Base-by-base conservation (phyloP, 2,888 invertebrate species). In the Troides helena region DNA sequence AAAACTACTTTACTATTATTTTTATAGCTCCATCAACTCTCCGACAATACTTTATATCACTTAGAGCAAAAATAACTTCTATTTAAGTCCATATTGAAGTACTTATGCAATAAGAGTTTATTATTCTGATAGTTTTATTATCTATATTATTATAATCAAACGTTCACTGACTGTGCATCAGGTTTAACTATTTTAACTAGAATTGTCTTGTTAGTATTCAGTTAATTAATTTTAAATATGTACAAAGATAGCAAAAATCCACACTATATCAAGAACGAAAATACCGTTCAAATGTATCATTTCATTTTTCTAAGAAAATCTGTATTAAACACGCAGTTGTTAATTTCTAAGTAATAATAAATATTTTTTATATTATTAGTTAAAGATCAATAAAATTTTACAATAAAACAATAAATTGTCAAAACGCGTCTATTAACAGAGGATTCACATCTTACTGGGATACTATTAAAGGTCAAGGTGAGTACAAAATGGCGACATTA, bases 401-500 rank as follows among this genome's bases (percentile, higher is more conserved):
- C 18, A 57, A 2, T 69, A 25, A 69, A 66, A 66, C 67, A 69
- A 30, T 53, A 58, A 67, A 64, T 71, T 67, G 67, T 62, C 67
- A 53, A 65, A 68, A 67, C 70, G 36, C 74, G 74, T 73, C 66
- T 78, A 81, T 82, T 82, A 81, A 81, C 84, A 79, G 85, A 85
- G 79, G 86, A 85, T 85, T 78, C 82, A 76, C 79, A 75, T 78
- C 75, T 78, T 72, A 75, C 73, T 78, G 77, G 75, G 77, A 77
- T 75, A 67, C 73, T 59, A 74, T 72, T 81, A 89, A 90, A 90
- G 87, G 90, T 89, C 90, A 90, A 90, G 90, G 90, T 80, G 77
- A 88, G 65, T 72, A 76, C 78, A 80, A 81, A 78, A 83, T 84
- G 82, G 81, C 81, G 80, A 76, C 82, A 77, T 79, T 75, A 80